Base-by-base conservation (phyloP, 2,113 vertebrate species). In the Antigone vipio region DNA sequence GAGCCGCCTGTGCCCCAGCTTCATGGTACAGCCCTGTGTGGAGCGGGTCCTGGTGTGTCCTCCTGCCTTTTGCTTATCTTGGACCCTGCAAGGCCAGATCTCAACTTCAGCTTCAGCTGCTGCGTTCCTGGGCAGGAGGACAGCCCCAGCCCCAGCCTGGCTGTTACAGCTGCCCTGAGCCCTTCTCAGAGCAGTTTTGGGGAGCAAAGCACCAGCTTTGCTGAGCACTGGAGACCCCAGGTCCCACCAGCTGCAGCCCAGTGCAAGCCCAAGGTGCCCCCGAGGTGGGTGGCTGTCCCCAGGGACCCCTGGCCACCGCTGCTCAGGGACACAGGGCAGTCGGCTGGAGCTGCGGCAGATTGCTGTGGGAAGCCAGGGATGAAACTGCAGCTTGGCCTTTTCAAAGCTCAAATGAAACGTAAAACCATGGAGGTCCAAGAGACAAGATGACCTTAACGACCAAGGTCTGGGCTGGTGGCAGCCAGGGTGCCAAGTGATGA, bases 11-110 rank as follows among this genome's bases (percentile, higher is more conserved):
- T 11, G 6, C 29, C 16, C 32, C 1, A 3, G 17, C 11, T 55
- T 40, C 78, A 17, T 0, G 0, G 19, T 42, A 52, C 35, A 66
- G 59, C 30, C 50, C 64, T 15, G 29, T 0, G 0, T 1, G 3
- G 76, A 38, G 69, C 95, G 89, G 56, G 74, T 88, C 60, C n/a
- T 73, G 71, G 89, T 67, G 53, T 80, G 84, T 89, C 20, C 63
- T 80, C 23, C 63, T 80, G 56, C n/a, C 34, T 30, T 68, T 52
- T 88, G 69, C 71, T 97, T 79, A 56, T 63, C 88, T 60, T 63
- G 66, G 71, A 83, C 49, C 22, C 35, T 64, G 66, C 52, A 53
- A 53, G 27, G 52, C 27, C 52, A 53, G 52, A 53, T 53, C 52
- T 53, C 15, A 53, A 34, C 49, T 78, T 75, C 56, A 71, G 44